These are phyloP conservation scores for Thrips palmi DNA, from an alignment of 1,140 invertebrate genomes.

Conservation along the genomic window DNA sequence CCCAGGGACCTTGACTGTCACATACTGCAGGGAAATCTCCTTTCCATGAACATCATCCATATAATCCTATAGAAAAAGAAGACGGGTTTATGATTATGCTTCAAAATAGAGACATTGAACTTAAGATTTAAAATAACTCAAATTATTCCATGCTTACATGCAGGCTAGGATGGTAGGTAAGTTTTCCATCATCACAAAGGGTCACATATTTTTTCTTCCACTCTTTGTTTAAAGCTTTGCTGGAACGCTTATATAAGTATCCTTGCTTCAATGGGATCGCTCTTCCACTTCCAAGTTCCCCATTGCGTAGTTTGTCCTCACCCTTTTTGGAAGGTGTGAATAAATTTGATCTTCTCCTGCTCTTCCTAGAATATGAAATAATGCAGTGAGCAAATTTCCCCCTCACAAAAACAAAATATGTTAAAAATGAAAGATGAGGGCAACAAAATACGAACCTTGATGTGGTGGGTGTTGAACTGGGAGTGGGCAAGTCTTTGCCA, in stretches of 20 bases:
- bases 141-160: constrained; percentile 42
- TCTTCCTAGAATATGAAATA: constrained; percentile 41
- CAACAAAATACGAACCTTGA: constrained; percentile 25
- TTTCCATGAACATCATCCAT: constrained; percentile 96
- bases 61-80: constrained; percentile 55
- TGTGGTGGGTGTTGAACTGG: constrained; percentile 72
- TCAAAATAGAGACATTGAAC: neutral
- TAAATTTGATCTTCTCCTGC: constrained; percentile 79
- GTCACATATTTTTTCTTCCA: constrained; percentile 99
- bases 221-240: constrained; percentile 89
- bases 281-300: constrained; percentile 81
- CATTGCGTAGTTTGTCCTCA: constrained; percentile 59
- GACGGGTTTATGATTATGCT: neutral
- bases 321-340: constrained; percentile 84
- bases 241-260: constrained; percentile 89
- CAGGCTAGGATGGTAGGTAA: constrained; percentile 91
- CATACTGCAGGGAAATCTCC: constrained; percentile 88
- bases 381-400: neutral
- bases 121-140: neutral
- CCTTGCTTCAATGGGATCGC: constrained; percentile 95
- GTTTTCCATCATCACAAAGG: constrained; percentile 75
- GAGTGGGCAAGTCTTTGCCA: constrained; percentile 61
- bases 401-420: neutral
- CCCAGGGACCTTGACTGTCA: constrained; percentile 93
- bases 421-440: neutral